Evolutionary conservation across 2,888 invertebrate genomes (phyloP).

Genomic region (Teleogryllus oceanicus): DNA sequence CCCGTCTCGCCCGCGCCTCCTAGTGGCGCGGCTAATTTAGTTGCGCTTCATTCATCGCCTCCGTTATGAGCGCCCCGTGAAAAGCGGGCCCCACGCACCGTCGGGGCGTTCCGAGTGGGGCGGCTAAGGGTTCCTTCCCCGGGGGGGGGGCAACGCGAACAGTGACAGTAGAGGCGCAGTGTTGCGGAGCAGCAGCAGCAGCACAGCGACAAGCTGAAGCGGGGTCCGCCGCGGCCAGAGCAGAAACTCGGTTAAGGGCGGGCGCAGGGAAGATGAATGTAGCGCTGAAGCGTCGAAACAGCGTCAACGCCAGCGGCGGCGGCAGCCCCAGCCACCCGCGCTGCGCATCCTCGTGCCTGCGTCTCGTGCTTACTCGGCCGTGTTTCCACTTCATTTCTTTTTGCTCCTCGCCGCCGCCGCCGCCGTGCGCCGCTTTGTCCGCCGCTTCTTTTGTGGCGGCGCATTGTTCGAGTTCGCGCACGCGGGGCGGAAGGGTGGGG

Average conservation of each 20-base stretch:
- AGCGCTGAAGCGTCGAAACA: too few species aligned
- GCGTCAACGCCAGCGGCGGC: too few species aligned
- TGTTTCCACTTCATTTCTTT: constrained; percentile 7
- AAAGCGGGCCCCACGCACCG: too few species aligned
- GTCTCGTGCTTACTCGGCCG: not conserved
- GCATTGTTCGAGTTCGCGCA: not conserved
- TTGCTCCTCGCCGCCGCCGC: not conserved
- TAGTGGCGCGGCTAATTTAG: not conserved
- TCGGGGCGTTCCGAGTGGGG: too few species aligned
- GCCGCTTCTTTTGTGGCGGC: not conserved
- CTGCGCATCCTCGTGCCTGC: not conserved
- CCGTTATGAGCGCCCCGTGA: not conserved
- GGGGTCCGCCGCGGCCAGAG: too few species aligned
- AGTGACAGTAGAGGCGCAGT: too few species aligned
- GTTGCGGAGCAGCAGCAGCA: too few species aligned
- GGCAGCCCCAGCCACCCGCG: too few species aligned
- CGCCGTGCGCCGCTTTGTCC: not conserved
- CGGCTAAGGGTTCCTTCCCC: too few species aligned
- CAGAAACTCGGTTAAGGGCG: too few species aligned
- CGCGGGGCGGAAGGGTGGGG: not conserved
- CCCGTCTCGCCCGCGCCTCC: not conserved
- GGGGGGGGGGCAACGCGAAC: not conserved
- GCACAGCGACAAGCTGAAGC: too few species aligned
- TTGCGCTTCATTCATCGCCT: not conserved
- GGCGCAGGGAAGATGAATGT: too few species aligned